These are phyloP conservation scores for Philopotamus ludificatus DNA, from an alignment of 1,140 invertebrate genomes.

Conservation along the genomic window DNA sequence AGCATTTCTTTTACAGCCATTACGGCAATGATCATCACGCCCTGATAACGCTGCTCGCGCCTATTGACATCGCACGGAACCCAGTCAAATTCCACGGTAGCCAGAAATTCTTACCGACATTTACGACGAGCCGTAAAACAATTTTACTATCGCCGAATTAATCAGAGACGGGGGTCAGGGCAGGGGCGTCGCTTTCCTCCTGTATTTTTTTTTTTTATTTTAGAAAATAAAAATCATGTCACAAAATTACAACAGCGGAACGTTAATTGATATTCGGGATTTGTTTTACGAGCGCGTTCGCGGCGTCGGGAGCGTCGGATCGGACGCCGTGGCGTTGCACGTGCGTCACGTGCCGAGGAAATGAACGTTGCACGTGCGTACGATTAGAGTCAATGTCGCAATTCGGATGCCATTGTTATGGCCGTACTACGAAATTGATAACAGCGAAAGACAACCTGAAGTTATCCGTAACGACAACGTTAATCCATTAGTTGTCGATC, in stretches of 20 bases:
- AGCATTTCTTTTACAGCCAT: no score
- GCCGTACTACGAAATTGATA: constrained; percentile 29
- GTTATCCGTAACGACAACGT: constrained; percentile 36
- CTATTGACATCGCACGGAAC: constrained; percentile 9
- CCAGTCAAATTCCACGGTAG: constrained; percentile 13
- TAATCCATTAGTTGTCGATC: constrained; percentile 31
- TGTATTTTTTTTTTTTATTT: no score
- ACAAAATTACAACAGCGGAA: background rate
- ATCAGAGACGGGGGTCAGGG: constrained; percentile 10
- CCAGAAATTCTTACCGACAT: constrained; percentile 21
- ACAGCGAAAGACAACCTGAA: constrained; percentile 23
- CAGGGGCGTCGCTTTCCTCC: constrained; percentile 1
- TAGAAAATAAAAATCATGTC: no score
- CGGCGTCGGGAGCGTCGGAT: background rate
- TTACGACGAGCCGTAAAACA: constrained; percentile 20
- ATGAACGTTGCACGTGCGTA: no score
- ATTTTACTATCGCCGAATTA: constrained; percentile 29
- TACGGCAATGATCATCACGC: constrained; percentile 1
- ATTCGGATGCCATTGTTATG: background rate
- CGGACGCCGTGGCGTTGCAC: no score
- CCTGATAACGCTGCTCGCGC: background rate
- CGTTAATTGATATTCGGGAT: constrained; percentile 2
- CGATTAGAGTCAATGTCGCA: no score
- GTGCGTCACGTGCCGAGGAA: no score
- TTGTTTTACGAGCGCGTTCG: background rate